phyloP scores from a whole-genome alignment of 1,140 invertebrate species.

The Thrips palmi region DNA sequence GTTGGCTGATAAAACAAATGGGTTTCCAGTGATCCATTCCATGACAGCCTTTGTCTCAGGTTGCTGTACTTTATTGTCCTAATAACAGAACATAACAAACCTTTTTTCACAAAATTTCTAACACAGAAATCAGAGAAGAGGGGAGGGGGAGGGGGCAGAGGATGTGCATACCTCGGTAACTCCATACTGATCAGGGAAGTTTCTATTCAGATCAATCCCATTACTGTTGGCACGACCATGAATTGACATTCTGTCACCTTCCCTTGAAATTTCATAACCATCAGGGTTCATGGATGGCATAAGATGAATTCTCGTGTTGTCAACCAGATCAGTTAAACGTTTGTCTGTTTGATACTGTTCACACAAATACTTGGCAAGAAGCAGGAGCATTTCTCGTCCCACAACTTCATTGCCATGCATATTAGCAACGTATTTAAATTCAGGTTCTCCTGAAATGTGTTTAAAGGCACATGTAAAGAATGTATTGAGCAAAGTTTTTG shows the following conservation, averaged over 20 bases:
- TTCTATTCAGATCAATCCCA: conserved; percentile 79
- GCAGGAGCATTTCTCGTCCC: conserved; percentile 68
- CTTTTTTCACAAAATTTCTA: not conserved
- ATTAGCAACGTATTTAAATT: conserved; percentile 87
- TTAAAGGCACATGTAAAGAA: no score
- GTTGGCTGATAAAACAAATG: conserved; percentile 93
- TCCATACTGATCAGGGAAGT: conserved; percentile 86
- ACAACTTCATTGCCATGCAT: conserved; percentile 96
- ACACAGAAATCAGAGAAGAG: not conserved
- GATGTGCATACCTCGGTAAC: conserved; percentile 32
- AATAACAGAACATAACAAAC: conserved; percentile 16
- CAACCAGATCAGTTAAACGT: conserved; percentile 53
- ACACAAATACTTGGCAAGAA: conserved; percentile 72
- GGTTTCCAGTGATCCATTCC: conserved; percentile 66
- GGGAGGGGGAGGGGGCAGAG: not conserved
- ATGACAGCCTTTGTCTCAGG: conserved; percentile 85
- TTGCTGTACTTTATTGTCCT: conserved; percentile 43
- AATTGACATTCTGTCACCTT: conserved; percentile 45
- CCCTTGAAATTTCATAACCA: conserved; percentile 65
- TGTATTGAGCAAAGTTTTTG: not conserved
- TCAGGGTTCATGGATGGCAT: conserved; percentile 97
- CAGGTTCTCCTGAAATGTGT: conserved; percentile 45
- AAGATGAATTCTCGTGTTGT: conserved; percentile 74
- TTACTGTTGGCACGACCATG: conserved; percentile 66
- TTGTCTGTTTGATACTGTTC: conserved; percentile 60